Conservation (phyloP, 1,140 invertebrate genomes). For the Mylabris phalerata region DNA sequence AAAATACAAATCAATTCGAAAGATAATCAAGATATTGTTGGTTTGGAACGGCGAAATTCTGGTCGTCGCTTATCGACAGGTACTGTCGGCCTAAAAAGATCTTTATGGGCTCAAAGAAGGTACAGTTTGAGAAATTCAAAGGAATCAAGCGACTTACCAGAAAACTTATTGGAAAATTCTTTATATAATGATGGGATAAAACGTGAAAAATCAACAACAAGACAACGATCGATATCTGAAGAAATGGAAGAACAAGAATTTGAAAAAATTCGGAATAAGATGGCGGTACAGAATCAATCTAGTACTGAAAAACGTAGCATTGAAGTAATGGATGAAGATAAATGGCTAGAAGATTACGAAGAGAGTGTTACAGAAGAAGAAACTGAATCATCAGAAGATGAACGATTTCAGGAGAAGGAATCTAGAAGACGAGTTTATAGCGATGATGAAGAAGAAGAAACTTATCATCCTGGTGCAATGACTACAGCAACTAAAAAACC, state of each 20-base stretch:
- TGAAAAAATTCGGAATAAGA: slow-evolving; percentile 27
- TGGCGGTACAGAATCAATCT: slow-evolving; percentile 17
- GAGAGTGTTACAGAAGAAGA: slow-evolving; percentile 34
- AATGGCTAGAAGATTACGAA: slow-evolving; percentile 38
- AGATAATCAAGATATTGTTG: slow-evolving; percentile 25
- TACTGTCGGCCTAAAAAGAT: slow-evolving; percentile 23
- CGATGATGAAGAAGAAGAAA: slow-evolving; percentile 55
- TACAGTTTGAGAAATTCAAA: slow-evolving; percentile 36
- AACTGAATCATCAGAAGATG: slow-evolving; percentile 30
- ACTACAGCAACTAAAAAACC: slow-evolving; percentile 26
- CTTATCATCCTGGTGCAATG: slow-evolving; percentile 57
- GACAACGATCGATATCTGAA: slow-evolving; percentile 32
- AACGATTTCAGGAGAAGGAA: background rate
- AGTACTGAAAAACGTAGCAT: slow-evolving; percentile 29
- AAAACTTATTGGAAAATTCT: slow-evolving; percentile 18
- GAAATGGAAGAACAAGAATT: slow-evolving; percentile 36
- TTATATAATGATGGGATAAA: slow-evolving; percentile 14
- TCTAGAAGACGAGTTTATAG: slow-evolving; percentile 17
- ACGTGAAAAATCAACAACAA: slow-evolving; percentile 12
- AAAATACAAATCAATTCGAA: slow-evolving; percentile 39
- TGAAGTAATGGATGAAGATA: slow-evolving; percentile 30
- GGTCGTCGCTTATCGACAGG: slow-evolving; percentile 33
- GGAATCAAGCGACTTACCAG: slow-evolving; percentile 30
- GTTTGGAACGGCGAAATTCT: slow-evolving; percentile 32
- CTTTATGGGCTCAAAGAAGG: slow-evolving; percentile 33